phyloP scores from a whole-genome alignment of 2,113 vertebrate species.

The Donacobius atricapilla region DNA sequence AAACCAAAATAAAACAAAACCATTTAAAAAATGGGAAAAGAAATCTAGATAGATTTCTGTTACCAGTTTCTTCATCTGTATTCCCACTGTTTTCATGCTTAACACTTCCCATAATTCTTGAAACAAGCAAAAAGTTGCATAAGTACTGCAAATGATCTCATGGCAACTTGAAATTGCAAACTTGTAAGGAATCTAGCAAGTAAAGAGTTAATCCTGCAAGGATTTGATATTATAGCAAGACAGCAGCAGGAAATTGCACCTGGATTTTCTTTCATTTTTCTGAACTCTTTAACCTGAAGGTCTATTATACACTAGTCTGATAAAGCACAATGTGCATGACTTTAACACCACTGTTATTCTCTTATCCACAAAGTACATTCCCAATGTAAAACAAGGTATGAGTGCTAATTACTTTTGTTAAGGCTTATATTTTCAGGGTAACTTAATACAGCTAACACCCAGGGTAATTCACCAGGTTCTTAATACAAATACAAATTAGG shows the following conservation, averaged over 20 bases:
- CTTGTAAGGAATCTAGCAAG: rapidly evolving
- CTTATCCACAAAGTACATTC: background rate
- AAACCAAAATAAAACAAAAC: too few species aligned
- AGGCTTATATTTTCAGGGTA: background rate
- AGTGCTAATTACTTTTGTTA: slow-evolving; percentile 33
- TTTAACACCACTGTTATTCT: background rate
- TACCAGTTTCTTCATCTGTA: background rate
- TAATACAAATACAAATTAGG: background rate
- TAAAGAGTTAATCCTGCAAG: background rate
- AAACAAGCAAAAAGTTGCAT: background rate
- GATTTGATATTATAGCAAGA: background rate
- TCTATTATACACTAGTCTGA: background rate
- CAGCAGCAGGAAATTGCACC: background rate
- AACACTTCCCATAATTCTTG: background rate
- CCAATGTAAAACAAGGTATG: background rate
- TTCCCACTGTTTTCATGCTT: background rate
- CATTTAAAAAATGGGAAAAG: background rate
- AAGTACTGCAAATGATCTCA: background rate
- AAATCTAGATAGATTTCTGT: background rate
- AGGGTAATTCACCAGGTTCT: background rate
- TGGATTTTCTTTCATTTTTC: background rate
- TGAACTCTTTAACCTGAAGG: slow-evolving; percentile 11
- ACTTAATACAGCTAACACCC: background rate
- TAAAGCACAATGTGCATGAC: background rate
- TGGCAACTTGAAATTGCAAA: background rate